Evolutionary conservation across 1,140 invertebrate genomes (phyloP).

Genomic region (Drosophila varians): DNA sequence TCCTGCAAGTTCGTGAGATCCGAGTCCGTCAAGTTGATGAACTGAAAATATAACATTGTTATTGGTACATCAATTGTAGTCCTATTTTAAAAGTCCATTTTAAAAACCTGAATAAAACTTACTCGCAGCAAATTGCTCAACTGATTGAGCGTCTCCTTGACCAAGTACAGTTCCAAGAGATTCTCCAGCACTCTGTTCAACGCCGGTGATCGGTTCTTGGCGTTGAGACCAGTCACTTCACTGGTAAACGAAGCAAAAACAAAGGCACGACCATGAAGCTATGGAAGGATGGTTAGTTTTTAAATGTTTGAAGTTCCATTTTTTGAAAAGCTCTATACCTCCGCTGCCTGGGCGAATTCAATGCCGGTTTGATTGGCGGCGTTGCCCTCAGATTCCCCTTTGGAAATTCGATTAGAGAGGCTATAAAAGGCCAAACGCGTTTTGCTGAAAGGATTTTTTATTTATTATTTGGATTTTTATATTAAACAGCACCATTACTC

Average conservation of each 20-base stretch:
- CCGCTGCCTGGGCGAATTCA: slow-evolving; percentile 90
- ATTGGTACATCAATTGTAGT: too few relatives aligned
- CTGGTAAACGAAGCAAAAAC: slow-evolving; percentile 87
- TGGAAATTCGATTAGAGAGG: slow-evolving; percentile 86
- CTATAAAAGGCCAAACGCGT: slow-evolving; percentile 87
- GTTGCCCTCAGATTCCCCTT: slow-evolving; percentile 87
- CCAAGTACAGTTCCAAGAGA: slow-evolving; percentile 90
- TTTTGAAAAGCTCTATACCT: slow-evolving; percentile 82
- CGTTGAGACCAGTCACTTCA: slow-evolving; percentile 83
- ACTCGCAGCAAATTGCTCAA: slow-evolving; percentile 91
- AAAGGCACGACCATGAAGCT: slow-evolving; percentile 90
- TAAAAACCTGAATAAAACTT: slow-evolving; percentile 50
- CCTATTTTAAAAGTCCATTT: too few relatives aligned
- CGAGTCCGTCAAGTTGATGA: slow-evolving; percentile 86
- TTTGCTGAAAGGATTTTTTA: slow-evolving; percentile 87
- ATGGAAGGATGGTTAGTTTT: too few relatives aligned
- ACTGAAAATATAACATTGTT: slow-evolving; percentile 87
- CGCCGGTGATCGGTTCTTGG: slow-evolving; percentile 77
- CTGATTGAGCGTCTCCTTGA: slow-evolving; percentile 89
- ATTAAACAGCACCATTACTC: slow-evolving; percentile 48
- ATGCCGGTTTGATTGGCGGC: slow-evolving; percentile 94
- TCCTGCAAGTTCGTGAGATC: slow-evolving; percentile 88
- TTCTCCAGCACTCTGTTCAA: slow-evolving; percentile 87
- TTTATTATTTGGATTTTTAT: too few relatives aligned
- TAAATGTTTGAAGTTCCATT: too few relatives aligned